phyloP scores from a whole-genome alignment of 2,113 vertebrate species.

The Telmatochromis sp. region DNA sequence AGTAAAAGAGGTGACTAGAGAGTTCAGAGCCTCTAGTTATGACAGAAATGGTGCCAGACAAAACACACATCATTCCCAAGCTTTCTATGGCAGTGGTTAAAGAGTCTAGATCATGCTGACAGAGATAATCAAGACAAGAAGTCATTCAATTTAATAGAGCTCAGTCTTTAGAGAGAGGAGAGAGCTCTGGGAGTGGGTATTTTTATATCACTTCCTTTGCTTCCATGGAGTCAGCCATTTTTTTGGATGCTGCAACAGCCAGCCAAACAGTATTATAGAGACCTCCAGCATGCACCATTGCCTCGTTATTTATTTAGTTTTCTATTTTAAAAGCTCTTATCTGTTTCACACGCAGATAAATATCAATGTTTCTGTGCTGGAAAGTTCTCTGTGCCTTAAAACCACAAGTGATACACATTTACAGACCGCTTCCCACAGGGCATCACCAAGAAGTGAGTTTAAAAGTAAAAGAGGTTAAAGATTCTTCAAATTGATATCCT shows the following conservation, averaged over 20 bases:
- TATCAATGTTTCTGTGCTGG: not conserved
- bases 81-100: not conserved
- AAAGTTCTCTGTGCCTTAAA: not conserved
- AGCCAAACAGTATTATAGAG: not conserved
- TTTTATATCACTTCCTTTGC: not conserved
- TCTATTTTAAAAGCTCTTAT: not conserved
- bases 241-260: not conserved
- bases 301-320: not conserved
- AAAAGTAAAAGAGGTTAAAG: not conserved
- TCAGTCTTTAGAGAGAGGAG: not conserved
- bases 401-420: not conserved
- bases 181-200: not conserved
- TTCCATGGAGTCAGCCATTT: not conserved
- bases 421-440: not conserved
- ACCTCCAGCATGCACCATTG: not conserved
- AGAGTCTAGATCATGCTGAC: not conserved
- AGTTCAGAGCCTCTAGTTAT: not conserved
- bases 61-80: not conserved
- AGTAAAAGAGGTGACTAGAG: not conserved
- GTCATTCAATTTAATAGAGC: not conserved
- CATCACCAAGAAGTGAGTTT: not conserved
- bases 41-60: not conserved
- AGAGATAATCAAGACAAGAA: not conserved
- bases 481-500: not conserved
- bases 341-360: not conserved